Evolutionary conservation across 2,888 invertebrate species (phyloP).

Genomic region (Drosophila longiperda): DNA sequence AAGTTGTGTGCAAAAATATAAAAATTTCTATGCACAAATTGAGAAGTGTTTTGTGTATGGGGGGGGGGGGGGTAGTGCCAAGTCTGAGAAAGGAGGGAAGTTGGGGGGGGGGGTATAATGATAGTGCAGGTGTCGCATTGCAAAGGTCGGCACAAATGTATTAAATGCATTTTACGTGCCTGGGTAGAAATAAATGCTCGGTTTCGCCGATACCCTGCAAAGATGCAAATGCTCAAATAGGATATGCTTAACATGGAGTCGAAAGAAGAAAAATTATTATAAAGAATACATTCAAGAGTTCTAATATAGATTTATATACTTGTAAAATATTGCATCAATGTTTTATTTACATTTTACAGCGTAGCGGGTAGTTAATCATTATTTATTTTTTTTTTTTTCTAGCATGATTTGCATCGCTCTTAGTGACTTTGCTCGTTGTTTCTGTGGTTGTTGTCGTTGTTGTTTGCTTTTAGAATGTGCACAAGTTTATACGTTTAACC

Average conservation of each 20-base stretch:
- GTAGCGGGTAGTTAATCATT: slow-evolving; percentile 14
- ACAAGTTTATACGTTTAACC: slow-evolving; percentile 65
- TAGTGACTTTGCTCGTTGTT: slow-evolving; percentile 22
- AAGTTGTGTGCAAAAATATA: slow-evolving; percentile 34
- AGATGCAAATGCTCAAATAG: not conserved
- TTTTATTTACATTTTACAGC: slow-evolving; percentile 2
- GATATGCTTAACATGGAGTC: not conserved
- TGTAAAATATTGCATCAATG: not conserved
- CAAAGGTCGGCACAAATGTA: slow-evolving; percentile 51
- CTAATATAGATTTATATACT: not conserved
- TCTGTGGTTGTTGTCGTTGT: not conserved
- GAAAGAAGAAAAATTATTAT: not conserved
- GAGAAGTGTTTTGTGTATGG: not conserved
- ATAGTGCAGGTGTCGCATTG: slow-evolving; percentile 48
- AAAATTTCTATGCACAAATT: slow-evolving; percentile 43
- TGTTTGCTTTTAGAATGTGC: slow-evolving; percentile 53
- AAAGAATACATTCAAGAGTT: not conserved
- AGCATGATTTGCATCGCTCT: slow-evolving; percentile 34
- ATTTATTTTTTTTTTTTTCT: not conserved
- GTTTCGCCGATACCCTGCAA: slow-evolving; percentile 12
- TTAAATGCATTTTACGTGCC: slow-evolving; percentile 48
- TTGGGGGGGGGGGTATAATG: not conserved
- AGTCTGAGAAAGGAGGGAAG: not conserved
- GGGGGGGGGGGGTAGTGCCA: not conserved
- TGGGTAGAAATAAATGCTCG: not conserved